Conservation (phyloP, 2,888 invertebrate species). For the Synergus itoensis region DNA sequence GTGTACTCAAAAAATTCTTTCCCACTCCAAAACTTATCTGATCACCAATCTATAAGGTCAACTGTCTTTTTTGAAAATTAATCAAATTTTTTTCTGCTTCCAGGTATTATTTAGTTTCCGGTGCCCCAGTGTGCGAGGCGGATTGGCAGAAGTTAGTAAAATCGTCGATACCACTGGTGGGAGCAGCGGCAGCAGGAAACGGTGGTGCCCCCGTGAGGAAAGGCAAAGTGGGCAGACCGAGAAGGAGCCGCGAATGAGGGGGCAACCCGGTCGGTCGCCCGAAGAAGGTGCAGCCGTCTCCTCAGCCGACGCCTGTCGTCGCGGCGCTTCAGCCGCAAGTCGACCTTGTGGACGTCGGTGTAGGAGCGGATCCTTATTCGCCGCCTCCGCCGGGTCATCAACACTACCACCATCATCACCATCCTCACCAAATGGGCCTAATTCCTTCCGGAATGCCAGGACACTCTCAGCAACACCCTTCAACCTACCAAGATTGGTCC, state of each 20-base stretch:
- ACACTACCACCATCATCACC: constrained; percentile 71
- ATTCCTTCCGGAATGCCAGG: constrained; percentile 61
- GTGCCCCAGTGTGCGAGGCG: constrained; percentile 95
- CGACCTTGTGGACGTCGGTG: constrained; percentile 69
- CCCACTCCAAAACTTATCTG: too few relatives aligned
- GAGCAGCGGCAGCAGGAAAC: constrained; percentile 84
- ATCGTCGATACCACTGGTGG: constrained; percentile 80
- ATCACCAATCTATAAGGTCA: too few relatives aligned
- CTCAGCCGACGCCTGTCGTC: constrained; percentile 67
- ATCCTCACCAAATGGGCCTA: constrained; percentile 68
- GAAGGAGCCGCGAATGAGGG: constrained; percentile 93
- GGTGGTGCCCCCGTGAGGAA: constrained; percentile 85
- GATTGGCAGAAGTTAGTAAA: constrained; percentile 97
- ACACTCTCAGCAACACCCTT: constrained; percentile 56
- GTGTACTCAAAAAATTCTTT: too few relatives aligned
- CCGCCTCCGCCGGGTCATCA: constrained; percentile 78
- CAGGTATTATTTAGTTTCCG: constrained; percentile 94
- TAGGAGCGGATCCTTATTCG: constrained; percentile 74
- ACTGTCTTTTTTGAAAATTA: neutral
- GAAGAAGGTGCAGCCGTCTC: constrained; percentile 75
- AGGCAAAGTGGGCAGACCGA: constrained; percentile 93
- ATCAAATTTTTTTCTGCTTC: constrained; percentile 48
- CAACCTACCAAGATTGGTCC: constrained; percentile 69
- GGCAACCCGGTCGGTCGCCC: constrained; percentile 78
- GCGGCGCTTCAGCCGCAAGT: constrained; percentile 62